phyloP scores from a whole-genome alignment of 1,140 invertebrate genomes.

The Laupala kohalensis region DNA sequence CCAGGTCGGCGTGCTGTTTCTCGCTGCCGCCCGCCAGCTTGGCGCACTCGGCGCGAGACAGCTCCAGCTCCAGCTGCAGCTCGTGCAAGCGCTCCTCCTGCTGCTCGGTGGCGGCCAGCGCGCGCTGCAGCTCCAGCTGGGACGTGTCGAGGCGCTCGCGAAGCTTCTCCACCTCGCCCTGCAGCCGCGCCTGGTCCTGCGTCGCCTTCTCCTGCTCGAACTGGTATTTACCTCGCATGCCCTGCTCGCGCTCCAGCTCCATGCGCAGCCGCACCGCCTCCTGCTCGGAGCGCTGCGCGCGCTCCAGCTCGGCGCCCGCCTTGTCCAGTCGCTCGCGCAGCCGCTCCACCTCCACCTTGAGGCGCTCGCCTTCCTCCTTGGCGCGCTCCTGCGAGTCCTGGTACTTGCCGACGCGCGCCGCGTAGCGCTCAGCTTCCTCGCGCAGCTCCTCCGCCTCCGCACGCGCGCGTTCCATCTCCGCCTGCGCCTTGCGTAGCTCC shows the following conservation, averaged over 20 bases:
- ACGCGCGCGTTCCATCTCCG: slow-evolving; percentile 54
- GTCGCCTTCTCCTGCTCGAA: slow-evolving; percentile 72
- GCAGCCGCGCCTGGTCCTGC: slow-evolving; percentile 37
- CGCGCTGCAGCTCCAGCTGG: slow-evolving; percentile 59
- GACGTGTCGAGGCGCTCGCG: slow-evolving; percentile 58
- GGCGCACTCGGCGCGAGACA: slow-evolving; percentile 59
- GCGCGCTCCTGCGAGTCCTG: slow-evolving; percentile 56
- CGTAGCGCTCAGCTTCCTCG: slow-evolving; percentile 55
- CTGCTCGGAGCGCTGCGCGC: slow-evolving; percentile 50
- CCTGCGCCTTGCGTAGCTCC: slow-evolving; percentile 67
- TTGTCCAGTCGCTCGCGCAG: slow-evolving; percentile 72
- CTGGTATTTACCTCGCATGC: slow-evolving; percentile 71
- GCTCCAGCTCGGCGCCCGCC: slow-evolving; percentile 59
- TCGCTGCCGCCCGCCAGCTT: slow-evolving; percentile 58
- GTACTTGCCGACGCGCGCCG: slow-evolving; percentile 60
- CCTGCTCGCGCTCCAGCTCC: slow-evolving; percentile 60
- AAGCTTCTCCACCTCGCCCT: slow-evolving; percentile 53
- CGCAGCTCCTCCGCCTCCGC: slow-evolving; percentile 53
- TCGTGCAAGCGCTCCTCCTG: slow-evolving; percentile 42
- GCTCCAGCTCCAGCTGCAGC: slow-evolving; percentile 61
- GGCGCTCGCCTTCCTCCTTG: slow-evolving; percentile 65
- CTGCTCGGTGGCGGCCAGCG: slow-evolving; percentile 46
- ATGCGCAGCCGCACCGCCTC: slow-evolving; percentile 49
- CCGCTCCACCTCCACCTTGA: slow-evolving; percentile 70
- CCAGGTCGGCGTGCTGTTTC: slow-evolving; percentile 60